Evolutionary conservation across 2,113 vertebrate species (phyloP).

Genomic region (Onychorhynchus coronatus): DNA sequence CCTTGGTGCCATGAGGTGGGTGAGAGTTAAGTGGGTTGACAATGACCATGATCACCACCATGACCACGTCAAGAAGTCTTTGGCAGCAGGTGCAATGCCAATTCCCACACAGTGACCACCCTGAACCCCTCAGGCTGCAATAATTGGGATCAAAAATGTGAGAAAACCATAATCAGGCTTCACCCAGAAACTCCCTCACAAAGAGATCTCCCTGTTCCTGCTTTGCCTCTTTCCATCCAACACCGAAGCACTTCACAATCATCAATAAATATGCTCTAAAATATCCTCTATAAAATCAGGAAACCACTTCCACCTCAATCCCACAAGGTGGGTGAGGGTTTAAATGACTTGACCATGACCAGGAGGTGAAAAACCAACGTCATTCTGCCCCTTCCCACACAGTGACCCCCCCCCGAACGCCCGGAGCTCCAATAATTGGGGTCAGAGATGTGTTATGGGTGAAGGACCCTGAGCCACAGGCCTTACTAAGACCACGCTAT

Average conservation of each 20-base stretch:
- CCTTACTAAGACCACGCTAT: background rate
- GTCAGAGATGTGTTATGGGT: background rate
- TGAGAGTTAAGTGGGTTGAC: too few species aligned
- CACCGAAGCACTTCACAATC: background rate
- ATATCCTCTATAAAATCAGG: background rate
- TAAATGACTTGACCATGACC: background rate
- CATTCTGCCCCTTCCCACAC: background rate
- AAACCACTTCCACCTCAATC: background rate
- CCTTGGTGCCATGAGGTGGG: too few species aligned
- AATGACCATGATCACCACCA: too few species aligned
- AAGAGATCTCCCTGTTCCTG: background rate
- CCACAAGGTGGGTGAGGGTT: background rate
- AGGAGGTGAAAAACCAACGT: background rate
- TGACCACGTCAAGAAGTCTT: too few species aligned
- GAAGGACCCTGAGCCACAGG: accelerated
- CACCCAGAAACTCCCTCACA: background rate
- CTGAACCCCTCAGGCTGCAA: too few species aligned
- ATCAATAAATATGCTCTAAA: too few species aligned
- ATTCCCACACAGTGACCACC: too few species aligned
- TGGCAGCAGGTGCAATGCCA: too few species aligned
- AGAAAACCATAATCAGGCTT: background rate
- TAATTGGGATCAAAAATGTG: too few species aligned
- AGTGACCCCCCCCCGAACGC: background rate
- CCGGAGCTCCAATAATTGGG: background rate
- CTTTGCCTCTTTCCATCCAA: background rate